These are phyloP conservation scores for Solenodon paradoxus DNA, from an alignment of 2,113 vertebrate genomes.

Conservation along the genomic window DNA sequence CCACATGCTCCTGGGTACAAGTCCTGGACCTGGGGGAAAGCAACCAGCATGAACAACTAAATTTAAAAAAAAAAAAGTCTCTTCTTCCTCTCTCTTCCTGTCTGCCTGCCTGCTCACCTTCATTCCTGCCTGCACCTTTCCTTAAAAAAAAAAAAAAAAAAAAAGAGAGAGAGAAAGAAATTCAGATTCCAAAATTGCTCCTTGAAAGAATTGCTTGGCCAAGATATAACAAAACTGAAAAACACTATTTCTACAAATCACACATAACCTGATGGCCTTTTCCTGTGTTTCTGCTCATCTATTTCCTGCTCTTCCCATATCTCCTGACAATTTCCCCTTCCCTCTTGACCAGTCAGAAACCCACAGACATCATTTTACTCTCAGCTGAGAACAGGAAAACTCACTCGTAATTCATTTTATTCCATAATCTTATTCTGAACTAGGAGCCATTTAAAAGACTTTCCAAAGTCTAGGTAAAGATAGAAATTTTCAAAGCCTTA, in stretches of 20 bases:
- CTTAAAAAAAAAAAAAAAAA: no score
- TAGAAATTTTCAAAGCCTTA: not conserved
- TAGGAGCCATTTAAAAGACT: not conserved
- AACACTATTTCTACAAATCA: not conserved
- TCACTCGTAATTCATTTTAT: not conserved
- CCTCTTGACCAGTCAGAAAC: not conserved
- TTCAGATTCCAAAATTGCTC: not conserved
- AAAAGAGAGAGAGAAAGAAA: no score
- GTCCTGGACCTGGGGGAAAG: no score
- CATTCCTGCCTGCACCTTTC: no score
- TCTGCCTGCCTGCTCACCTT: no score
- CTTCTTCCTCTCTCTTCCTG: no score
- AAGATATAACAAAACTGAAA: not conserved
- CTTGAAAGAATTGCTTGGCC: not conserved
- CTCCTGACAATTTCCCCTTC: not conserved
- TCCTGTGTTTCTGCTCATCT: not conserved
- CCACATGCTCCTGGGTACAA: no score
- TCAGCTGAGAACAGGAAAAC: not conserved
- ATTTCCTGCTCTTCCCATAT: not conserved
- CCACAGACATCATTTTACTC: not conserved
- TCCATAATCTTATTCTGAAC: not conserved
- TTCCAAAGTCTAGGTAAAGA: not conserved
- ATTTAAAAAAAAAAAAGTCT: no score
- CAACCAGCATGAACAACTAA: no score
- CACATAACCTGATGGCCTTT: not conserved